phyloP scores from a whole-genome alignment of 2,797 vertebrate species.

The Tenualosa ilisha region DNA sequence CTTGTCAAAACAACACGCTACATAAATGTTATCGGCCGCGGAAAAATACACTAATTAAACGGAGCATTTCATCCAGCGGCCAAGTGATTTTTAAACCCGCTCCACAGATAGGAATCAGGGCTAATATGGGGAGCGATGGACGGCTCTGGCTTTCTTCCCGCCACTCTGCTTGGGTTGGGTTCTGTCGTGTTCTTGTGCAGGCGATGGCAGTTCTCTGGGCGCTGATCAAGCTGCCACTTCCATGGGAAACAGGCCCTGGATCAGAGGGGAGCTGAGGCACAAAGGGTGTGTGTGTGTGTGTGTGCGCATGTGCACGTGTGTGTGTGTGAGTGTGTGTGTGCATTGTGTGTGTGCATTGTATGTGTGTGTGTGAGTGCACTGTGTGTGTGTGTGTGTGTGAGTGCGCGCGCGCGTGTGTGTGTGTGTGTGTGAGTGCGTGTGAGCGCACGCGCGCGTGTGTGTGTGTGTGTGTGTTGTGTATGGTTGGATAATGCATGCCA shows the following conservation, averaged over 20 bases:
- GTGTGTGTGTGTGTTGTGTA: slow-evolving; percentile 30
- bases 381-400: slow-evolving; percentile 26
- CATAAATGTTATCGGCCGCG: slow-evolving; percentile 53
- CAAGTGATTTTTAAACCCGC: slow-evolving; percentile 31
- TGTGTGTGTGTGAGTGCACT: no score
- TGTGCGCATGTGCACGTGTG: background rate
- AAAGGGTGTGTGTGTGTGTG: background rate
- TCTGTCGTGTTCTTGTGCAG: slow-evolving; percentile 35
- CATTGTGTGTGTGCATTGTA: background rate
- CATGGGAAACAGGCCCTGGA: slow-evolving; percentile 38
- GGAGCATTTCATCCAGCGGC: slow-evolving; percentile 43
- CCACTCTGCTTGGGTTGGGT: background rate
- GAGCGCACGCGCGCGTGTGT: slow-evolving; percentile 20
- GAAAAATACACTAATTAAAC: slow-evolving; percentile 59
- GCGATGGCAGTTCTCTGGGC: slow-evolving; percentile 38
- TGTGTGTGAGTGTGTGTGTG: background rate
- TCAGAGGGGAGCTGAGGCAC: slow-evolving; percentile 24
- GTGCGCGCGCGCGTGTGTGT: slow-evolving; percentile 26
- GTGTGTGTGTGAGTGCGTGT: slow-evolving; percentile 20
- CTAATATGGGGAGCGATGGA: slow-evolving; percentile 43
- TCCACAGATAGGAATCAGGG: slow-evolving; percentile 46
- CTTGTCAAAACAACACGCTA: slow-evolving; percentile 56
- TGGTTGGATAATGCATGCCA: slow-evolving; percentile 32
- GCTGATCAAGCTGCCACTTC: slow-evolving; percentile 39
- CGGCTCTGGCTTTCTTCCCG: background rate